Evolutionary conservation across 1,140 invertebrate species (phyloP).

Genomic region (Dysdera silvatica): DNA sequence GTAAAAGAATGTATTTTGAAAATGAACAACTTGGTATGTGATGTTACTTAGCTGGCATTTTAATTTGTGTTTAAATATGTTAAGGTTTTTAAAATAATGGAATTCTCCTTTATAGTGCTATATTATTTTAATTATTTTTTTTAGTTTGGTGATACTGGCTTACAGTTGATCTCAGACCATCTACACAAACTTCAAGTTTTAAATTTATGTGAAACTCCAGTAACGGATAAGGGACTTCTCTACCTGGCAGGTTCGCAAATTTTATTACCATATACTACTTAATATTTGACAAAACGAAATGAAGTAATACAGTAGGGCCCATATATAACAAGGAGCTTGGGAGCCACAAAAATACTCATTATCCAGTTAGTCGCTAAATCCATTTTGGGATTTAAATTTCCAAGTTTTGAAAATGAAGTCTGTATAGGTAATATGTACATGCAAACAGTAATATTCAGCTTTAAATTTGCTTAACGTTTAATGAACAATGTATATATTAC

Average conservation of each 20-base stretch:
- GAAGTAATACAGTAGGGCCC: too few relatives aligned
- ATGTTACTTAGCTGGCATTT: neutral
- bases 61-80: neutral
- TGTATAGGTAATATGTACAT: too few relatives aligned
- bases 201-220: conserved; percentile 78
- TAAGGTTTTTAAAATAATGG: neutral
- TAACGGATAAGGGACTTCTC: conserved; percentile 73
- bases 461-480: too few relatives aligned
- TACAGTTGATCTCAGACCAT: conserved; percentile 74
- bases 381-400: too few relatives aligned
- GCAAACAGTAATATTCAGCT: too few relatives aligned
- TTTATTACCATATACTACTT: too few relatives aligned
- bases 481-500: neutral
- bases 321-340: too few relatives aligned
- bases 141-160: conserved; percentile 71
- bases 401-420: too few relatives aligned
- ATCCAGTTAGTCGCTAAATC: too few relatives aligned
- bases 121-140: conserved; percentile 25
- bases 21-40: too few relatives aligned
- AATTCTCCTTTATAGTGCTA: conserved; percentile 1
- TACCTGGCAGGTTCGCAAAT: conserved; percentile 58
- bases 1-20: too few relatives aligned
- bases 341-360: conserved; percentile 6
- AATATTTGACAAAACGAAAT: too few relatives aligned
- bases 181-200: conserved; percentile 71